These are phyloP conservation scores for Ochotona princeps DNA, from an alignment of 2,113 vertebrate species.

Conservation along the genomic window DNA sequence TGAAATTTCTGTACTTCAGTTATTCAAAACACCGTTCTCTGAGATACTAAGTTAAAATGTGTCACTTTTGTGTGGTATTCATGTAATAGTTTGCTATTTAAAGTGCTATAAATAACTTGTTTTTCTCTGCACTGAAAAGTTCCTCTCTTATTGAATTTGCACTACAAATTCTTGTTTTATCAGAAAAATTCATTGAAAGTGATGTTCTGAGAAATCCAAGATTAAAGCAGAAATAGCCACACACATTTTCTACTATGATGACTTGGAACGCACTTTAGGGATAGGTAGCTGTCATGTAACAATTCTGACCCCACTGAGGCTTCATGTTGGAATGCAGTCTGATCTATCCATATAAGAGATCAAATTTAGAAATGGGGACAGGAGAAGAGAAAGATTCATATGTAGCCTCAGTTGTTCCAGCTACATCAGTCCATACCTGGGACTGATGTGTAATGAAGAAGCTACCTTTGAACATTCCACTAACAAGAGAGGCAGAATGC, in stretches of 20 bases:
- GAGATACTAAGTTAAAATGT: neutral
- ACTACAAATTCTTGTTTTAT: neutral
- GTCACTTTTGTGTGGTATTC: neutral
- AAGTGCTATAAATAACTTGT: neutral
- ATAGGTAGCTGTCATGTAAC: too few relatives aligned
- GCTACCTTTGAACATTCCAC: neutral
- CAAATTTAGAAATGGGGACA: neutral
- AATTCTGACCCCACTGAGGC: neutral
- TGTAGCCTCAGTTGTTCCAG: neutral
- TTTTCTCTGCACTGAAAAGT: neutral
- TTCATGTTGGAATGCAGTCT: neutral
- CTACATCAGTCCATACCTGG: neutral
- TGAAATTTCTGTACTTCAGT: neutral
- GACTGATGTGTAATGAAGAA: neutral
- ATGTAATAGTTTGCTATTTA: neutral
- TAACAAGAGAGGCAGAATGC: neutral
- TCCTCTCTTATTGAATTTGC: neutral
- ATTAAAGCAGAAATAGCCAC: neutral
- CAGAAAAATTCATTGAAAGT: neutral
- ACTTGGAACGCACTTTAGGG: neutral
- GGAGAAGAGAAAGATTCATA: too few relatives aligned
- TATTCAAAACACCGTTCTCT: neutral
- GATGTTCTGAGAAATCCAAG: neutral
- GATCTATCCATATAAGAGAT: neutral
- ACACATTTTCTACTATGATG: neutral